Base-by-base conservation (phyloP, 1,140 invertebrate species). In the Saxidomus purpurata region DNA sequence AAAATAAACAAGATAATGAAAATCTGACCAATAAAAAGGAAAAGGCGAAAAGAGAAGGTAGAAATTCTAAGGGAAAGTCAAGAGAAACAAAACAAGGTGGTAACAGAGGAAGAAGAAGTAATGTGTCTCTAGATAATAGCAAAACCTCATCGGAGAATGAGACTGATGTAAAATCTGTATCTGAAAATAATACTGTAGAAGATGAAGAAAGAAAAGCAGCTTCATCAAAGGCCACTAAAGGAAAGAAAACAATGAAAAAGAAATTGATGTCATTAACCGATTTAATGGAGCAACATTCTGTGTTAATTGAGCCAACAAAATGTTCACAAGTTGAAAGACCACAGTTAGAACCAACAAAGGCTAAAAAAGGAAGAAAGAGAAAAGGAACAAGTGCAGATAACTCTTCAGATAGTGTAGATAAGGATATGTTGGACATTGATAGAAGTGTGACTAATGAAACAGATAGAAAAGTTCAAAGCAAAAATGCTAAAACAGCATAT, bases 301-400 rank as follows among this genome's bases (percentile, higher is more conserved):
- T 91, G 55, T 83, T 93, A 61, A 67, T 93, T 40, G 90, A 90
- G 52, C 91, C 92, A 6, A 89, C 89, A 43, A 89, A 80, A 28
- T 82, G 81, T 59, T 93, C 92, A 15, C 38, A 87, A n/a, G 61
- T 83, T 79, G 69, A 83, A 40, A 87, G 74, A 52, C 81, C 90
- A n/a, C 84, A 90, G 36, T 74, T 43, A 84, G 71, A 79, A 25
- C n/a, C 55, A 28, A 19, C 38, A 40, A 59, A 63, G 31, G 31
- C 43, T 25, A 71, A 55, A 38, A 74, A 49, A 40, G 47, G 63
- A 38, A 74, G 31, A 76, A 74, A 52, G 47, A 74, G 36, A 25
- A 74, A 71, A 52, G 17, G 28, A 40, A 47, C 1, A 40, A 63
- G 6, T 67, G 19, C 31, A 69, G 43, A 69, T 0, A 59, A 40